phyloP scores from a whole-genome alignment of 2,797 vertebrate species.

The Masticophis lateralis region DNA sequence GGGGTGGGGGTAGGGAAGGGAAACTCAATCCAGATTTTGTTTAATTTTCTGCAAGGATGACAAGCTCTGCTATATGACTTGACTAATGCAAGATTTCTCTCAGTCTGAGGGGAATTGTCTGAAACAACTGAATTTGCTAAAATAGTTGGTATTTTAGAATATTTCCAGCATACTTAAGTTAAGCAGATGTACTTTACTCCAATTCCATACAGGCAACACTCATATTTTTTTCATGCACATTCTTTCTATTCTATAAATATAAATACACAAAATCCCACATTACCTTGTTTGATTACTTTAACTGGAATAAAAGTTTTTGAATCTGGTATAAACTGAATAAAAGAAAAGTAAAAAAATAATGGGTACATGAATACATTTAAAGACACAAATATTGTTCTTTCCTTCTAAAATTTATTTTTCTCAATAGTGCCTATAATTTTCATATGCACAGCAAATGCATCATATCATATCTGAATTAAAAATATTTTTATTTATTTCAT shows the following conservation, averaged over 20 bases:
- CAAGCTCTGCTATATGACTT: background rate
- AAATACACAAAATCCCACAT: background rate
- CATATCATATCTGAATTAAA: background rate
- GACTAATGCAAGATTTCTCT: background rate
- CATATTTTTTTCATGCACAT: background rate
- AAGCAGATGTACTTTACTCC: background rate
- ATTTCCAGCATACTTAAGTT: background rate
- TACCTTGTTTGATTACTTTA: slow-evolving; percentile 79
- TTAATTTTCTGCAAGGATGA: background rate
- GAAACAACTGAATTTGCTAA: background rate
- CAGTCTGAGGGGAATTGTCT: background rate
- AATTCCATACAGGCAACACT: background rate
- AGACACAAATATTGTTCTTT: slow-evolving; percentile 26
- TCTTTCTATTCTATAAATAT: background rate
- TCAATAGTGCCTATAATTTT: slow-evolving; percentile 14
- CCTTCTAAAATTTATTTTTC: background rate
- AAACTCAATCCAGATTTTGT: background rate
- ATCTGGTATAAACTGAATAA: slow-evolving; percentile 65
- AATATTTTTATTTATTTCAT: slow-evolving; percentile 14
- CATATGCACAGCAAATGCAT: background rate
- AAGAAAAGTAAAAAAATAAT: slow-evolving; percentile 14
- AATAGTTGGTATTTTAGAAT: background rate
- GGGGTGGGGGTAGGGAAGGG: too few species aligned
- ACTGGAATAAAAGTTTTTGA: slow-evolving; percentile 71
- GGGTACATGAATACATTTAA: slow-evolving; percentile 27